Evolutionary conservation across 2,113 vertebrate species (phyloP).

Genomic region (Phycodurus eques): DNA sequence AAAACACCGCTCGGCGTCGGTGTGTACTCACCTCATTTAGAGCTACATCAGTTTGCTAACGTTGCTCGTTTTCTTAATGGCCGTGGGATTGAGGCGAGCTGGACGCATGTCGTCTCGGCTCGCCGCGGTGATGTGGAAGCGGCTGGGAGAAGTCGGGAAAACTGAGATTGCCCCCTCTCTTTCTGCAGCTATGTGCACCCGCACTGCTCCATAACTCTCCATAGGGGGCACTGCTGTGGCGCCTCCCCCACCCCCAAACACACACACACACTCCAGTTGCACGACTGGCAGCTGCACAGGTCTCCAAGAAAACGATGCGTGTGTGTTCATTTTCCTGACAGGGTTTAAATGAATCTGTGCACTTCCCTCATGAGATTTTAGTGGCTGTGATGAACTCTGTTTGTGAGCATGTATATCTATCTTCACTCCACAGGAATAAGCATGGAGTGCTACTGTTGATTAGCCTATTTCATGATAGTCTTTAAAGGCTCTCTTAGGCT

Average conservation of each 20-base stretch:
- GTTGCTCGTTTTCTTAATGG: neutral
- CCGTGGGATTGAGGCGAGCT: conserved; percentile 16
- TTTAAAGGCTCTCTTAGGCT: neutral
- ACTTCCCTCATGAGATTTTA: conserved; percentile 11
- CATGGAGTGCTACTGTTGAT: neutral
- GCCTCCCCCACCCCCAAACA: neutral
- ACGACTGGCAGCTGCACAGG: conserved; percentile 1
- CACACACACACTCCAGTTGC: neutral
- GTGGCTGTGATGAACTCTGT: neutral
- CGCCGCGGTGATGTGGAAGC: conserved; percentile 59
- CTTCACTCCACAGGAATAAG: neutral
- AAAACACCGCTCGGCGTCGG: conserved; percentile 32
- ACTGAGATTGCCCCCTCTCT: conserved; percentile 61
- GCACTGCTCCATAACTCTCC: conserved; percentile 55
- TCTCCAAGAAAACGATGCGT: conserved; percentile 28
- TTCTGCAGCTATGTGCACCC: conserved; percentile 54
- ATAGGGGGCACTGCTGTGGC: conserved; percentile 58
- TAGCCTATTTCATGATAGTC: conserved; percentile 18
- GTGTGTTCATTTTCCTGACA: conserved; percentile 27
- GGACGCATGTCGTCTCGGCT: conserved; percentile 40
- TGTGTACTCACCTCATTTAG: conserved; percentile 56
- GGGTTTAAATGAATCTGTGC: conserved; percentile 20
- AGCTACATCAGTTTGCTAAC: neutral
- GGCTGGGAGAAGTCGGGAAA: conserved; percentile 64
- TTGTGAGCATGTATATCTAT: neutral